Evolutionary conservation across 1,140 invertebrate species (phyloP).

Genomic region (Capitella teleta): DNA sequence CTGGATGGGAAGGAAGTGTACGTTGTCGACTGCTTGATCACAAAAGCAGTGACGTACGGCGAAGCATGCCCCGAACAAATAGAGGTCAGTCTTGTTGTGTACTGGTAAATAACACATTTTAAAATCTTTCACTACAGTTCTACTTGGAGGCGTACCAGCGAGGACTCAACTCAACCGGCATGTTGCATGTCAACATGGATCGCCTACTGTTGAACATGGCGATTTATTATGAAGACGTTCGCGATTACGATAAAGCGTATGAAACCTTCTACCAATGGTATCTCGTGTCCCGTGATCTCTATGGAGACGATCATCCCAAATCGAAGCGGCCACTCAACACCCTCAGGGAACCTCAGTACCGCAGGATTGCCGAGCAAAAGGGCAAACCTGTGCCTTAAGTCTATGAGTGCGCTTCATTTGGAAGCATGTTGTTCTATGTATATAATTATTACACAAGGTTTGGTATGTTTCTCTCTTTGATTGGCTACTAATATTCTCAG

Average conservation of each 20-base stretch:
- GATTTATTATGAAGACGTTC: slow-evolving; percentile 1
- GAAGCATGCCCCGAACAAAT: neutral
- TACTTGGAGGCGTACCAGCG: neutral
- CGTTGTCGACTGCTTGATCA: neutral
- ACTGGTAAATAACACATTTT: neutral
- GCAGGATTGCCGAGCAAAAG: neutral
- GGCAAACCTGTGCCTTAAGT: neutral
- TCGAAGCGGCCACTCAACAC: neutral
- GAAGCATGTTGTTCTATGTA: too few relatives aligned
- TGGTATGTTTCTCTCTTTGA: too few relatives aligned
- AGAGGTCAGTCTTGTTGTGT: neutral
- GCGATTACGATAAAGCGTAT: neutral
- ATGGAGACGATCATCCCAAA: neutral
- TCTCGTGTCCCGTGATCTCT: neutral
- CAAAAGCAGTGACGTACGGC: slow-evolving; percentile 1
- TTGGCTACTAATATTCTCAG: too few relatives aligned
- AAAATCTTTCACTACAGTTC: neutral
- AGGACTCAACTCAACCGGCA: neutral
- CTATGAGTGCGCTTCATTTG: too few relatives aligned
- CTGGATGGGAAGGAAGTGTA: neutral
- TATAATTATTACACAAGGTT: too few relatives aligned
- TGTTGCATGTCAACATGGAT: neutral
- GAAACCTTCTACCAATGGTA: neutral
- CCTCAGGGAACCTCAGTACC: neutral
- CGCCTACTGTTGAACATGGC: neutral